Conservation (phyloP, 2,113 vertebrate species). For the Laticauda laticaudata region DNA sequence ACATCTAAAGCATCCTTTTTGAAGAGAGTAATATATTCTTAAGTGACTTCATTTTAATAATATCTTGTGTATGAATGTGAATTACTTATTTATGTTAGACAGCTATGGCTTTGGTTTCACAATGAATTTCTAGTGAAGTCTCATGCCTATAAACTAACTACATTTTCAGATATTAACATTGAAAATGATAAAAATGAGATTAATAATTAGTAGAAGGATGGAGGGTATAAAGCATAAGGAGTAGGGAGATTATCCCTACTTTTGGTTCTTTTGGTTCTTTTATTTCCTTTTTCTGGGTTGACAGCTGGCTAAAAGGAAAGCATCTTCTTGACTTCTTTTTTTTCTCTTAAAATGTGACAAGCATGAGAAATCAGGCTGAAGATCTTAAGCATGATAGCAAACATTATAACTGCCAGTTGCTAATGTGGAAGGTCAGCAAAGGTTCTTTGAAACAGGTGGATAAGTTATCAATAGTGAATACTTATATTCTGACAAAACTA, state of each 20-base stretch:
- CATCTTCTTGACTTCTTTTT: background rate
- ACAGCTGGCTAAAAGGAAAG: background rate
- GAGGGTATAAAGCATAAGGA: background rate
- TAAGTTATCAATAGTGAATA: background rate
- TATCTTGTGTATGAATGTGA: conserved; percentile 18
- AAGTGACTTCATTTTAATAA: conserved; percentile 22
- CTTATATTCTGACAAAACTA: background rate
- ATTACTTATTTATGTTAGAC: conserved; percentile 25
- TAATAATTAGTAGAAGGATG: background rate
- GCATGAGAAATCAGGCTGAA: background rate
- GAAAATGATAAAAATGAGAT: background rate
- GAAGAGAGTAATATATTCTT: conserved; percentile 32
- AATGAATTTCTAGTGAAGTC: conserved; percentile 3
- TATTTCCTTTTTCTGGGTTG: too few species aligned
- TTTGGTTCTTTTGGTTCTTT: background rate
- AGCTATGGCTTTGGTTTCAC: conserved; percentile 32
- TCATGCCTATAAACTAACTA: background rate
- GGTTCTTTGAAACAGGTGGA: background rate
- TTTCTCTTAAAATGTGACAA: background rate
- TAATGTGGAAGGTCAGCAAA: background rate
- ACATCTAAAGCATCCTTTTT: conserved; percentile 11
- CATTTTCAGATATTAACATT: background rate
- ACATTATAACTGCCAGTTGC: background rate
- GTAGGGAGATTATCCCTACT: background rate
- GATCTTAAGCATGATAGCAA: background rate